Base-by-base conservation (phyloP, 2,888 invertebrate genomes). In the Vandiemenella viatica region DNA sequence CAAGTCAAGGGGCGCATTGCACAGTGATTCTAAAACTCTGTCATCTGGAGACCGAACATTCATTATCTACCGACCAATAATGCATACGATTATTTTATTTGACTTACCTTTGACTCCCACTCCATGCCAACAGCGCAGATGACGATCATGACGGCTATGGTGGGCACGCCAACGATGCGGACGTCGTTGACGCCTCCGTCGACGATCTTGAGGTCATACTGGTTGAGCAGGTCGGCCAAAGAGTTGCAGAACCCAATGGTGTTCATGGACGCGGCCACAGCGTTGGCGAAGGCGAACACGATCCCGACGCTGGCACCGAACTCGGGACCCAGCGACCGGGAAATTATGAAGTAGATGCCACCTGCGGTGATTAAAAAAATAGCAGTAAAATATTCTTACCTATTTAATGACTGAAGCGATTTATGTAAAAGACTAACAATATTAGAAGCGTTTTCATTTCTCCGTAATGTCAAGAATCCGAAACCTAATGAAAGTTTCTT, bases 281-380 rank as follows among this genome's bases (percentile, higher is more conserved):
- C 90, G 67, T 97, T 97, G 0, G 96, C 96, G 60, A 96, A 85
- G 0, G 95, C 91, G 64, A 97, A 96, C 8, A 97, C 90, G 8
- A 96, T 79, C n/a, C 97, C 97, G 15, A 97, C 92, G 0, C 95
- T 86, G 0, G 95, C 96, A 2, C 96, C 97, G 62, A 95, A 96
- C 67, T 96, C 95, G 0, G 96, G 93, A 0, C 97, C 97, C 45
- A 97, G 71, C 0, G 93, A 92, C 58, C 96, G 75, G 18, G 92
- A 95, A 63, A 97, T 95, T 62, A 98, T 90, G 69, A 91, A 98
- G 67, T 97, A 97, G 47, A 96, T 90, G 22, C 97, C 97, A 61
- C 89, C 83, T 84, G 61, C 20, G 63, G 62, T 53, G 50, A 6
- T n/a, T n/a, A n/a, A n/a, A n/a, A n/a, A n/a, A n/a, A n/a, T n/a